These are phyloP conservation scores for Episyrphus balteatus DNA, from an alignment of 1,140 invertebrate species.

Conservation along the genomic window DNA sequence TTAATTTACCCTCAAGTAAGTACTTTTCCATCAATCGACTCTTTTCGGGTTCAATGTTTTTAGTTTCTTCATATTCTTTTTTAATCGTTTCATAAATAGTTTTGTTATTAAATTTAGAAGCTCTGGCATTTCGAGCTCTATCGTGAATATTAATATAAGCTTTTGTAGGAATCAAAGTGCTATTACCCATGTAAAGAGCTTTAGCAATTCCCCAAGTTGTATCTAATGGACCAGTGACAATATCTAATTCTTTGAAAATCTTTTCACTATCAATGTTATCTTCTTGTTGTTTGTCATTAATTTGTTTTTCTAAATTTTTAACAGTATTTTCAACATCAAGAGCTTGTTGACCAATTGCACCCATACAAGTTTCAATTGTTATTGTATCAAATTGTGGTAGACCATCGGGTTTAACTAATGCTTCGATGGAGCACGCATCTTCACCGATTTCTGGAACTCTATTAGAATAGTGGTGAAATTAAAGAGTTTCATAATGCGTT, in stretches of 20 bases:
- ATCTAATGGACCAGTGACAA: constrained; percentile 57
- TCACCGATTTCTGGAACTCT: constrained; percentile 86
- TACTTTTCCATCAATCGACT: constrained; percentile 64
- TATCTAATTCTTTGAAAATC: constrained; percentile 69
- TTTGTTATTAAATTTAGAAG: constrained; percentile 53
- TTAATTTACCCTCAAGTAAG: constrained; percentile 66
- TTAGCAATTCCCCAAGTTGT: constrained; percentile 80
- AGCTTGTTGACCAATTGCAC: constrained; percentile 67
- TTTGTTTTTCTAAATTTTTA: constrained; percentile 32
- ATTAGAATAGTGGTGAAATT: background rate
- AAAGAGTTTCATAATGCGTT: background rate
- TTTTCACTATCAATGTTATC: constrained; percentile 47
- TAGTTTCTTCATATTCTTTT: constrained; percentile 27
- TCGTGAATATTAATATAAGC: constrained; percentile 64
- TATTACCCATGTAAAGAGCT: constrained; percentile 68
- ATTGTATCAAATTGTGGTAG: constrained; percentile 70
- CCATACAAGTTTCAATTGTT: constrained; percentile 70
- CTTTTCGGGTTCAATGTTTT: constrained; percentile 48
- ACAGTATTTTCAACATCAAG: constrained; percentile 73
- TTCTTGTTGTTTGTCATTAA: constrained; percentile 16
- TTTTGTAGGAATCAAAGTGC: constrained; percentile 63
- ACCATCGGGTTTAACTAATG: constrained; percentile 57
- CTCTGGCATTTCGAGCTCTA: constrained; percentile 51
- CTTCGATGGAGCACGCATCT: constrained; percentile 60
- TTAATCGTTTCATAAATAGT: constrained; percentile 58